Percentiles rank a stretch among this genome's conserved stretches.
Evolutionary conservation across 2,113 vertebrate species (phyloP).

Genomic region (Psettodes erumei): DNA sequence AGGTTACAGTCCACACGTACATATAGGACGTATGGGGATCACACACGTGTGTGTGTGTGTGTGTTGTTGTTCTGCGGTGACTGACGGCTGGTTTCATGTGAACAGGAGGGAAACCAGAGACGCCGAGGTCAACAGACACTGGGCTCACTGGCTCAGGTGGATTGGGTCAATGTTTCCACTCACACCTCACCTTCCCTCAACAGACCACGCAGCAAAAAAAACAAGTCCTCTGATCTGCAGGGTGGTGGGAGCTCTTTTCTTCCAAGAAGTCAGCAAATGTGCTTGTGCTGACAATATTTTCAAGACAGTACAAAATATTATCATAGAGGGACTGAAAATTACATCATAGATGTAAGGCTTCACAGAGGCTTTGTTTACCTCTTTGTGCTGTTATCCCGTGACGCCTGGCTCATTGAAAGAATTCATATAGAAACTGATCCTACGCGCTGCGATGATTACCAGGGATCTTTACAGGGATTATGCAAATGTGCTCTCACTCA

Average conservation of each 20-base stretch:
- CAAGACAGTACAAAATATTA: no score
- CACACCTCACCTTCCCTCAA: constrained; percentile 53
- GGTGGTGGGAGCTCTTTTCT: constrained; percentile 1
- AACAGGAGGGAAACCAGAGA: constrained; percentile 71
- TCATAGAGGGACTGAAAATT: not conserved
- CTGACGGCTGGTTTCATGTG: constrained; percentile 74
- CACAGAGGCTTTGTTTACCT: constrained; percentile 29
- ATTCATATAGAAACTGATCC: constrained; percentile 26
- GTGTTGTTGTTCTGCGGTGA: constrained; percentile 28
- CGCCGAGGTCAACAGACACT: constrained; percentile 58
- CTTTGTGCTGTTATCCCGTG: constrained; percentile 12
- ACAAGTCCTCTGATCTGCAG: constrained; percentile 7
- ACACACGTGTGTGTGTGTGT: constrained; percentile 28
- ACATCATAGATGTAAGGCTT: not conserved
- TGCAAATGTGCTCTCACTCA: constrained; percentile 32
- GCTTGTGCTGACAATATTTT: not conserved
- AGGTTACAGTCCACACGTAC: constrained; percentile 38
- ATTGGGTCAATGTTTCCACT: constrained; percentile 77
- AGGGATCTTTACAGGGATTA: constrained; percentile 55
- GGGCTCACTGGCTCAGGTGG: constrained; percentile 68
- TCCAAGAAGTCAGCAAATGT: constrained; percentile 4
- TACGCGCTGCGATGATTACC: constrained; percentile 3
- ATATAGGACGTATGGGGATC: constrained; percentile 39
- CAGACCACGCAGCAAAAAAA: constrained; percentile 2
- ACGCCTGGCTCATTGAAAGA: not conserved